Base-by-base conservation (phyloP, 2,888 invertebrate species). In the Beris morrisii region DNA sequence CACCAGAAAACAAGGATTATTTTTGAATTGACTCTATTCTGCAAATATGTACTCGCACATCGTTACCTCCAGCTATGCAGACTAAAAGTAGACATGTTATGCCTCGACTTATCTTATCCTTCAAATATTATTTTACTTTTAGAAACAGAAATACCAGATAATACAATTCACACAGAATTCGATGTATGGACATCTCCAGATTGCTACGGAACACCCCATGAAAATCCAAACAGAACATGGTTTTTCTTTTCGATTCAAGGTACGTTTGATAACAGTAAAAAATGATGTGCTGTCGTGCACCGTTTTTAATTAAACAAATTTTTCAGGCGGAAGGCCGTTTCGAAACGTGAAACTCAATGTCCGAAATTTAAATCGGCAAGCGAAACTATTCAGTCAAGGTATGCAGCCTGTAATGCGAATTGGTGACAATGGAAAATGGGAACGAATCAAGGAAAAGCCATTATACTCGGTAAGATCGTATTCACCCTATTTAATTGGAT, bases 151-250 rank as follows among this genome's bases (percentile, higher is more conserved):
- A 43, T 53, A 22, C 9, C 52, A 9, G 70, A 69, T 9, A 50
- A 66, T 58, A 48, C 53, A 52, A 32, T 69, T 12, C 63, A 90
- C 75, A 88, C 87, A 80, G 94, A 94, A 80, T 93, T 92, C 77
- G 93, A 94, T 78, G 80, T 95, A 57, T 95, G 95, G 95, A 95
- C 94, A 1, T 87, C 88, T 74, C 93, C 93, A 0, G 95, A 95
- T 79, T 94, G 94, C 81, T 87, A 85, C 52, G 93, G 92, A 30
- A 94, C 94, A 0, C 88, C 89, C 74, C 93, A 87, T 84, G 92
- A 94, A 79, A 95, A 94, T 84, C 90, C 88, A 59, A 94, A 94
- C 78, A 84, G 94, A 70, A 93, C 95, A 1, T 95, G 95, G 95
- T 95, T 95, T 81, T 90, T 93, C 79, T 95, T 95, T 81, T 93